Conservation (phyloP, 1,140 invertebrate genomes). For the Zophobas atratus region DNA sequence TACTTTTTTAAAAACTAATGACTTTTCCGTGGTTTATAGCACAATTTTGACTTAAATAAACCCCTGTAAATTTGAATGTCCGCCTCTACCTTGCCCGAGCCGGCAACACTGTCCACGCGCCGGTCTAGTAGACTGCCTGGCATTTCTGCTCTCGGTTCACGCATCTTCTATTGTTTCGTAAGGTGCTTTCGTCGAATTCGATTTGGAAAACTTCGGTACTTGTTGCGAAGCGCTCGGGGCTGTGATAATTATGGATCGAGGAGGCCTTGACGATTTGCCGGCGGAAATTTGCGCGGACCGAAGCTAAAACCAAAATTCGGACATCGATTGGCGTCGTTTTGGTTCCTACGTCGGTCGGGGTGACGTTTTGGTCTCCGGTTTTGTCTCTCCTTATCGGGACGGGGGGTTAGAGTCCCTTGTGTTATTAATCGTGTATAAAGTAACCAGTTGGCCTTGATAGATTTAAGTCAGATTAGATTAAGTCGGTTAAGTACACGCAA, state of each 20-base stretch:
- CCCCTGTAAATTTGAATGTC: no score
- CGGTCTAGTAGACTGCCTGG: constrained; percentile 44
- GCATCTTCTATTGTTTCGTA: neutral
- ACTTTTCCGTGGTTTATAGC: no score
- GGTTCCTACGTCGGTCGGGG: neutral
- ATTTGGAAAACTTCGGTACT: neutral
- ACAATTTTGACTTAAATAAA: no score
- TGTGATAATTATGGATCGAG: neutral
- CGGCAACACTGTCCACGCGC: neutral
- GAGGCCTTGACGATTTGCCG: neutral
- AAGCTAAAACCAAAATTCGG: neutral
- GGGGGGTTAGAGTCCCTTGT: no score
- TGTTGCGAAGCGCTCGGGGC: neutral
- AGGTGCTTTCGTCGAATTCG: neutral
- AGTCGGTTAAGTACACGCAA: neutral
- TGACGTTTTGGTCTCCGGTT: neutral
- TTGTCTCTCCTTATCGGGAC: no score
- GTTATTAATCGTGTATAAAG: neutral
- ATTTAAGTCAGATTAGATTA: constrained; percentile 17
- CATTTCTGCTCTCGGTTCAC: constrained; percentile 9
- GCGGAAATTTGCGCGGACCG: neutral
- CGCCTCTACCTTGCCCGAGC: no score
- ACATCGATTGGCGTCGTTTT: neutral
- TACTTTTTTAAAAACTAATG: no score
- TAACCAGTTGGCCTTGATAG: constrained; percentile 7